phyloP scores from a whole-genome alignment of 2,888 invertebrate species.

The Anodontia alba region DNA sequence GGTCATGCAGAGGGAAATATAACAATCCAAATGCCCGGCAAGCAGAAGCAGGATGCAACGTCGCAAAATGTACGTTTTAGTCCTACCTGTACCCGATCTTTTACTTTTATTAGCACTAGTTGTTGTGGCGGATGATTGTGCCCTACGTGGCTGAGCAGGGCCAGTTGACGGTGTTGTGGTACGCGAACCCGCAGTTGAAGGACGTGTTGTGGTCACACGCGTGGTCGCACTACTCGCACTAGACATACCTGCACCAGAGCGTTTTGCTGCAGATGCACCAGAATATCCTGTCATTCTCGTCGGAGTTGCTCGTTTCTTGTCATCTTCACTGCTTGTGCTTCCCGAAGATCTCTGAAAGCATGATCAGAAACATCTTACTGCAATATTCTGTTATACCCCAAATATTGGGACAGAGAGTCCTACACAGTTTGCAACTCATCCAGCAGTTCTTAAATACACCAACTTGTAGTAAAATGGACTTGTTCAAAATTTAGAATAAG shows the following conservation, averaged over 20 bases:
- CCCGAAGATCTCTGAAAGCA: slow-evolving; percentile 62
- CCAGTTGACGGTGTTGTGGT: slow-evolving; percentile 20
- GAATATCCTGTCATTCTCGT: slow-evolving; percentile 36
- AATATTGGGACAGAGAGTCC: too few species aligned
- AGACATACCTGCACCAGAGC: slow-evolving; percentile 60
- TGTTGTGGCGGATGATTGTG: slow-evolving; percentile 52
- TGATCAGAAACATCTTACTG: too few species aligned
- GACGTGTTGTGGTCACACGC: slow-evolving; percentile 21
- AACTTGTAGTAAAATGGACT: too few species aligned
- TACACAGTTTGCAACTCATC: too few species aligned
- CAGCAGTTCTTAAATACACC: too few species aligned
- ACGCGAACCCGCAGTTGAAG: slow-evolving; percentile 18
- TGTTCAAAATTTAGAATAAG: too few species aligned
- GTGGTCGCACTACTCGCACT: slow-evolving; percentile 24
- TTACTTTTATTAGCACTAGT: slow-evolving; percentile 60
- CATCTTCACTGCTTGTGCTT: slow-evolving; percentile 62
- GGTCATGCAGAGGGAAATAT: neutral
- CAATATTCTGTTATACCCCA: too few species aligned
- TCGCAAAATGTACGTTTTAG: neutral
- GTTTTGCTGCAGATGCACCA: slow-evolving; percentile 43
- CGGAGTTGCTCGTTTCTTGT: slow-evolving; percentile 57
- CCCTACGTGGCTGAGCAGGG: slow-evolving; percentile 13
- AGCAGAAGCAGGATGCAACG: neutral
- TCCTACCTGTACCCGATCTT: slow-evolving; percentile 59
- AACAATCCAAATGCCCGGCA: neutral